A percentile compares a stretch with the other conserved stretches of the same genome.
These are phyloP conservation scores for Ciconia stormi DNA, from an alignment of 2,113 vertebrate species.

Conservation along the genomic window DNA sequence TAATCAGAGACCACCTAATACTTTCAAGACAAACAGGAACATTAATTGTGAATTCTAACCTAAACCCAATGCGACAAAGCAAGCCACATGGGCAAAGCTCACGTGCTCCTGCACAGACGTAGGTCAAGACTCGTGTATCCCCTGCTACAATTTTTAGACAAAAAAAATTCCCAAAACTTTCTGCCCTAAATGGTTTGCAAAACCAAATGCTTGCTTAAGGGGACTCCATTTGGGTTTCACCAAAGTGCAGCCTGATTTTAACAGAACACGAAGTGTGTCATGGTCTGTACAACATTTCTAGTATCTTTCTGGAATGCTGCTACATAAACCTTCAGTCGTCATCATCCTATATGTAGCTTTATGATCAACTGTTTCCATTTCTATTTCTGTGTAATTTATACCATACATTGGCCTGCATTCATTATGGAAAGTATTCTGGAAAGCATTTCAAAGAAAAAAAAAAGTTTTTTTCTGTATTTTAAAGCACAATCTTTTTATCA, in stretches of 20 bases:
- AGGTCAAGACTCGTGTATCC: background rate
- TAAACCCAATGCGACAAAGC: background rate
- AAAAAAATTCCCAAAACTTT: background rate
- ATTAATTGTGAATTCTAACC: background rate
- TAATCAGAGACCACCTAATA: background rate
- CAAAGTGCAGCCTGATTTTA: background rate
- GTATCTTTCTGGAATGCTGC: background rate
- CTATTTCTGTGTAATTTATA: background rate
- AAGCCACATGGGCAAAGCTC: background rate
- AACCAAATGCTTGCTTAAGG: background rate
- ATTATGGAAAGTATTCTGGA: background rate
- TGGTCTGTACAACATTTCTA: background rate
- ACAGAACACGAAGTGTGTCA: background rate
- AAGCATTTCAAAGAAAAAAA: background rate
- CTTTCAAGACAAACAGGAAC: background rate
- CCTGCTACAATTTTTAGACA: background rate
- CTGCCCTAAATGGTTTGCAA: background rate
- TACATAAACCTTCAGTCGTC: background rate
- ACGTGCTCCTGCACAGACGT: fast-evolving
- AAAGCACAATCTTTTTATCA: background rate
- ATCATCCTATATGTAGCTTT: background rate
- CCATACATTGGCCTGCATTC: background rate
- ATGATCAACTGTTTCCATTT: background rate
- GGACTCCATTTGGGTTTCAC: background rate
- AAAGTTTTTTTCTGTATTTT: background rate